Conservation (phyloP, 35 echinoderm and acorn worm species). For the Strongylocentrotus purpuratus region DNA sequence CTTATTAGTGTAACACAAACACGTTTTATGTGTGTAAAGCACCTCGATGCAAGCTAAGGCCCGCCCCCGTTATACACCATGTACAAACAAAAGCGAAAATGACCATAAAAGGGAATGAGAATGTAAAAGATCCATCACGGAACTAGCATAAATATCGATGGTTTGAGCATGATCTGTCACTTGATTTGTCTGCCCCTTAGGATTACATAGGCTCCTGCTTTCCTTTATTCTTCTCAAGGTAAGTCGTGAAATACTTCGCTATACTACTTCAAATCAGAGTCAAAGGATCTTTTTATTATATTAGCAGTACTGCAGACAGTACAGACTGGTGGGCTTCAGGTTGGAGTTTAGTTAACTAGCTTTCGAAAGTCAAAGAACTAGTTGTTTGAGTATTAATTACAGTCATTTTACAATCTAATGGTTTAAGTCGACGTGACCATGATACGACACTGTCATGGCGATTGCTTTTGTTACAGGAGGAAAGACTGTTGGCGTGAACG, state of each 20-base stretch:
- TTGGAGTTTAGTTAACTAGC: background rate
- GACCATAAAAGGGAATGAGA: constrained; percentile 3
- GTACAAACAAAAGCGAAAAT: background rate
- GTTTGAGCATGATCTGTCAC: background rate
- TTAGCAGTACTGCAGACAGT: background rate
- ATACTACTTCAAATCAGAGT: background rate
- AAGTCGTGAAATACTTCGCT: background rate
- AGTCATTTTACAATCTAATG: no score
- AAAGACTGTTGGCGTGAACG: no score
- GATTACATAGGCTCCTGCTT: background rate
- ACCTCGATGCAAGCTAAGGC: background rate
- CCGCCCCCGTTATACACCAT: background rate
- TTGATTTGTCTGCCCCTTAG: background rate
- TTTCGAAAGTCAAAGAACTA: no score
- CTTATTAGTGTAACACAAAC: background rate
- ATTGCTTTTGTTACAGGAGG: no score
- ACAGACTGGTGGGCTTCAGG: background rate
- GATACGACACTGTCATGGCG: no score
- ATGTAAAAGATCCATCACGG: background rate
- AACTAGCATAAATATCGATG: background rate
- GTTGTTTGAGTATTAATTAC: no score
- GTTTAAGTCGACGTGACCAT: no score
- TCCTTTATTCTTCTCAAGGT: background rate
- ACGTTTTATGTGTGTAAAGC: background rate
- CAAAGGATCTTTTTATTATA: background rate